These are phyloP conservation scores for Falco novaeseelandiae DNA, from an alignment of 2,797 vertebrate genomes.

Conservation along the genomic window DNA sequence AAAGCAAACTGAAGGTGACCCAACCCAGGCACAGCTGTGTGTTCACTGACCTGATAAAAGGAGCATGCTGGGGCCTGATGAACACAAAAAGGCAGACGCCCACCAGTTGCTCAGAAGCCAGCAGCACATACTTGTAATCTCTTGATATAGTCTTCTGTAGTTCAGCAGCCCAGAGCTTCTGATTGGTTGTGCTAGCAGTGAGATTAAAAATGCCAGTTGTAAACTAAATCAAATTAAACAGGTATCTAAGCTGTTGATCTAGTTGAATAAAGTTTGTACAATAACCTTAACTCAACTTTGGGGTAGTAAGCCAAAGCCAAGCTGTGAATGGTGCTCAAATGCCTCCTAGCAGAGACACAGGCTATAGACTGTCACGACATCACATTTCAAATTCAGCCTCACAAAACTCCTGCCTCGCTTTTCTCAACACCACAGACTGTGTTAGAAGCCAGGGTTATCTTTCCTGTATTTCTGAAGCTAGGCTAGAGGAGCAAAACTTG, in stretches of 20 bases:
- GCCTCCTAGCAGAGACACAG: not conserved
- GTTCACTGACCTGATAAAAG: slow-evolving; percentile 86
- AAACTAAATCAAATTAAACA: not conserved
- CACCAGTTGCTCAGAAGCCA: slow-evolving; percentile 97
- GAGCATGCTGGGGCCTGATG: slow-evolving; percentile 95
- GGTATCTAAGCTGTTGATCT: not conserved
- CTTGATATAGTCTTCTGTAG: slow-evolving; percentile 97
- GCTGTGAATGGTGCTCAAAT: not conserved
- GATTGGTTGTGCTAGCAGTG: slow-evolving; percentile 91
- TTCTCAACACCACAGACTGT: not conserved
- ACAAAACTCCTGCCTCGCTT: not conserved
- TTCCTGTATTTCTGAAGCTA: not conserved
- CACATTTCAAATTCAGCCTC: not conserved
- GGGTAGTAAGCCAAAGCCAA: not conserved
- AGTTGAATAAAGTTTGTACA: not conserved
- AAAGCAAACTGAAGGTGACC: not conserved
- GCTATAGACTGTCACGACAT: not conserved
- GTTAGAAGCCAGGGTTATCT: not conserved
- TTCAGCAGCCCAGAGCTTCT: slow-evolving; percentile 98
- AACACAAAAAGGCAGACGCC: slow-evolving; percentile 97
- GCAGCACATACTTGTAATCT: slow-evolving; percentile 94
- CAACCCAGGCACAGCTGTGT: not conserved
- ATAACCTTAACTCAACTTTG: not conserved
- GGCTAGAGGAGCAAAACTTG: not conserved
- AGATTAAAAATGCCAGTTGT: not conserved